phyloP scores from a whole-genome alignment of 2,113 vertebrate species.

The Bostrychus sinensis region DNA sequence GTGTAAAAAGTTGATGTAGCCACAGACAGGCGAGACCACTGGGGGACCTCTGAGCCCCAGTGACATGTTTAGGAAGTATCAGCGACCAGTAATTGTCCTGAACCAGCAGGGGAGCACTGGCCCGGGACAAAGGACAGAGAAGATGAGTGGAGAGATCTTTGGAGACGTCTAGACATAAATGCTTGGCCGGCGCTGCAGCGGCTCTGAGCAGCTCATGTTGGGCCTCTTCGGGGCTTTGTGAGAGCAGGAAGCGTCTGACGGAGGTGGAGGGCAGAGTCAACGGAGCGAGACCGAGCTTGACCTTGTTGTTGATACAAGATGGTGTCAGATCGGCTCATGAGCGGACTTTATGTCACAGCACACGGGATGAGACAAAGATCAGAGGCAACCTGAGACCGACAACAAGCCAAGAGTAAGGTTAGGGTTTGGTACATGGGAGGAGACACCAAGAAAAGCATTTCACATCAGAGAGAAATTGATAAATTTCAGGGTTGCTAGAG shows the following conservation, averaged over 20 bases:
- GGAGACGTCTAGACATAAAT: constrained; percentile 71
- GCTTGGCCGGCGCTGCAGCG: constrained; percentile 59
- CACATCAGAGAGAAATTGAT: no score
- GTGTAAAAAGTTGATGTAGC: constrained; percentile 10
- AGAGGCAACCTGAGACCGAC: neutral
- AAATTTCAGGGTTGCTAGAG: no score
- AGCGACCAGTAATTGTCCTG: constrained; percentile 68
- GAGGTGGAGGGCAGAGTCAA: constrained; percentile 28
- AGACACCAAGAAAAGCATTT: no score
- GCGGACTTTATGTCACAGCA: constrained; percentile 1
- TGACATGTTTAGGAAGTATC: constrained; percentile 73
- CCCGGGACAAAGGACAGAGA: constrained; percentile 60
- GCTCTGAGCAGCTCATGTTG: constrained; percentile 40
- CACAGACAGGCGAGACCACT: constrained; percentile 39
- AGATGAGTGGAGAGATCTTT: constrained; percentile 58
- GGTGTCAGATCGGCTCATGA: constrained; percentile 16
- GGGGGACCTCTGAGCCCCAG: constrained; percentile 42
- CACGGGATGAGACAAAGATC: no score
- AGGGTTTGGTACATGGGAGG: no score
- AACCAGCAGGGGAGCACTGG: constrained; percentile 58
- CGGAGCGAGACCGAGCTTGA: constrained; percentile 36
- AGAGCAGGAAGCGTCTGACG: constrained; percentile 21
- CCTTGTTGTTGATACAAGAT: constrained; percentile 40
- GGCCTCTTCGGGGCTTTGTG: constrained; percentile 1
- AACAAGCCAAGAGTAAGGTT: neutral